A percentile compares a stretch with the other conserved stretches of the same genome.
Evolutionary conservation across 2,888 invertebrate species (phyloP).

Genomic region (Emmelina monodactyla): DNA sequence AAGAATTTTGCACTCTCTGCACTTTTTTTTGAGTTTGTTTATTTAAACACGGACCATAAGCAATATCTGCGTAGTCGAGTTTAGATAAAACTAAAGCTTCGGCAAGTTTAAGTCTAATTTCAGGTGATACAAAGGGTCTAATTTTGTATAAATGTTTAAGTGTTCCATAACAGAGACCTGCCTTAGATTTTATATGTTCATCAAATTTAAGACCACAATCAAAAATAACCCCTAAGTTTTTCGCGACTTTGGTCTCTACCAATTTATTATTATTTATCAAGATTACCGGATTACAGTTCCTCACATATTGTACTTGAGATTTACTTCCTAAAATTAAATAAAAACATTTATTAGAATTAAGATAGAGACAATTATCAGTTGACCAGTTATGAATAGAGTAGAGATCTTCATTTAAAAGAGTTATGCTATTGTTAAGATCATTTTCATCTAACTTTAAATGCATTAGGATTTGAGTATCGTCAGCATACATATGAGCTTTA

Average conservation of each 20-base stretch:
- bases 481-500: background rate
- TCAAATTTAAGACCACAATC: conserved; percentile 5
- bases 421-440: background rate
- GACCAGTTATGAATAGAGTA: background rate
- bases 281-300: background rate
- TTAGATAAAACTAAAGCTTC: conserved; percentile 7
- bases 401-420: conserved; percentile 2
- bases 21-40: background rate
- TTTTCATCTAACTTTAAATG: background rate
- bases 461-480: background rate
- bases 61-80: conserved; percentile 4
- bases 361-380: background rate
- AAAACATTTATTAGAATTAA: conserved; percentile 2
- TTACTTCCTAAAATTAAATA: background rate
- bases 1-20: conserved; percentile 8
- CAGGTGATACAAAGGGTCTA: background rate
- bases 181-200: conserved; percentile 1
- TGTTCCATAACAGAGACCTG: conserved; percentile 4
- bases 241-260: background rate
- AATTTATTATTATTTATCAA: background rate
- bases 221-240: conserved; percentile 6
- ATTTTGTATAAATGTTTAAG: conserved; percentile 7
- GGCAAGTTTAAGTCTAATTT: conserved; percentile 3
- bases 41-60: background rate
- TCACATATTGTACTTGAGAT: background rate